Base-by-base conservation (phyloP, 64 coral and sea anemone genomes). In the Montipora cactus region DNA sequence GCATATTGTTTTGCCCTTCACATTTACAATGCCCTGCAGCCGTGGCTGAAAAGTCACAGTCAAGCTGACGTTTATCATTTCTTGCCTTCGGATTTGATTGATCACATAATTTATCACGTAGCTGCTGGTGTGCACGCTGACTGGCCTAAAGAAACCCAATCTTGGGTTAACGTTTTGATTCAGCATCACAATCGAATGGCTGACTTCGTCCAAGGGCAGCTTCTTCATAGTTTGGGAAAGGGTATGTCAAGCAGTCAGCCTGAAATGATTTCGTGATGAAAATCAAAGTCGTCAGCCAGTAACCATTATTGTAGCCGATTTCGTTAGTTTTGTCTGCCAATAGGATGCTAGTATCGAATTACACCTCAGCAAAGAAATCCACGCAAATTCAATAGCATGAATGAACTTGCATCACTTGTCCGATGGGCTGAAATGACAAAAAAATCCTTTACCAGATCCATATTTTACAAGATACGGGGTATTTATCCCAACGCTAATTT, bases 171-270 rank as follows among this genome's bases (percentile, higher is more conserved):
- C 19, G 91, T 87, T 74, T 67, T 99, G 16, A 66, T 84, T 21
- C 91, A 79, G 75, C 93, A 93, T 80, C 91, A 99, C 75, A 92
- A 94, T n/a, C 98, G 96, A 81, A 94, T 99, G 95, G 85, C 95
- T 49, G 98, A 99, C 87, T 96, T 99, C 89, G 74, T 89, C 3
- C 98, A 99, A 46, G 98, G 95, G 16, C 84, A 96, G 62, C 81
- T 99, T 55, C 94, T 99, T 45, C 98, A 95, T 47, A 94, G 92
- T 62, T 48, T 99, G 25, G 98, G 98, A 48, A 88, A 95, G 81
- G 98, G 98, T 99, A 89, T 76, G 61, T 37, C 28, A 37, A 37
- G 28, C 28, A 37, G 28, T 37, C 28, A 37, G 28, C 28, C 28
- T 37, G 28, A 37, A 37, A 37, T 37, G 28, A 37, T 37, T 37